phyloP scores from a whole-genome alignment of 2,797 vertebrate genomes.

The Hydrophis major region DNA sequence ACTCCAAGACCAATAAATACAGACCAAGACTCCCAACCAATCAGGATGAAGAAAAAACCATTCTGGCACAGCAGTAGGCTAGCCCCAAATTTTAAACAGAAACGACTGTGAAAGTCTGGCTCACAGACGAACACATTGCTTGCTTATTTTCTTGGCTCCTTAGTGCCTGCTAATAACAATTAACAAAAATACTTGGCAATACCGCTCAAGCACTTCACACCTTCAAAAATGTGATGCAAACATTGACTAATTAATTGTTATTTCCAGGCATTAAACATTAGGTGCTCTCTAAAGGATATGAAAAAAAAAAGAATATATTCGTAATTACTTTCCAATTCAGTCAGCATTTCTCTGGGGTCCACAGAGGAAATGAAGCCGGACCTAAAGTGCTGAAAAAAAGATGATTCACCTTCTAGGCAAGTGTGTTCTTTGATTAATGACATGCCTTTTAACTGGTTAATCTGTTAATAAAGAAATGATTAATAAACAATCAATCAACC shows the following conservation, averaged over 20 bases:
- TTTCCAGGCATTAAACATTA: background rate
- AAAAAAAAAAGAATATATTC: background rate
- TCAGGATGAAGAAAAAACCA: too few relatives aligned
- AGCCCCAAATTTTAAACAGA: too few relatives aligned
- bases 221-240: conserved; percentile 3
- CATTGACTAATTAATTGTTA: conserved; percentile 15
- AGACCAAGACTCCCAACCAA: too few relatives aligned
- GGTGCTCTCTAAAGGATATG: background rate
- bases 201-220: background rate
- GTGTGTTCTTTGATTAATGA: background rate
- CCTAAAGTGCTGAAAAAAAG: background rate
- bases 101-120: too few relatives aligned
- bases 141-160: background rate
- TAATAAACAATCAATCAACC: background rate
- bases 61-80: too few relatives aligned
- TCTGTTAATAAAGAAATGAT: background rate
- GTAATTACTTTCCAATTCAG: background rate
- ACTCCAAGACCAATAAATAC: too few relatives aligned
- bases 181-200: conserved; percentile 2
- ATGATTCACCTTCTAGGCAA: background rate
- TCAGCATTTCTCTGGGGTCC: background rate
- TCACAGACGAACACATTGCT: too few relatives aligned
- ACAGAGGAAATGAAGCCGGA: background rate
- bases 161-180: background rate
- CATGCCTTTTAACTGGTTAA: background rate